Conservation (phyloP, 1,140 invertebrate genomes). For the Probaryconus sp. region DNA sequence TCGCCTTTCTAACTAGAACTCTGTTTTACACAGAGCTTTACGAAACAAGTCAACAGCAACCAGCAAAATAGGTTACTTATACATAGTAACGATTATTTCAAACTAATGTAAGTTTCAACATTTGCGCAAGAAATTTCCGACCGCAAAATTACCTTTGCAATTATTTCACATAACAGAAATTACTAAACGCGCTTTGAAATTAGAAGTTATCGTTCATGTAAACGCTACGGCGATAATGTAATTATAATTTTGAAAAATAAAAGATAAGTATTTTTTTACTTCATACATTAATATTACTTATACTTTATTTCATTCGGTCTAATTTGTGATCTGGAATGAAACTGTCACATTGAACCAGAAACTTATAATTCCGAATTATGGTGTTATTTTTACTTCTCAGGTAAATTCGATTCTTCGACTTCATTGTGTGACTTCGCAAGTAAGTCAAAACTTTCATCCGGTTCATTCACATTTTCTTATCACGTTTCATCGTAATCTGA, state of each 20-base stretch:
- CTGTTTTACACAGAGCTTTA: constrained; percentile 21
- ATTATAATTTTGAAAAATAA: too few relatives aligned
- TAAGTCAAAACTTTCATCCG: constrained; percentile 25
- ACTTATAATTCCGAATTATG: constrained; percentile 4
- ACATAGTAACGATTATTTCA: constrained; percentile 28
- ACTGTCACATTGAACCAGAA: too few relatives aligned
- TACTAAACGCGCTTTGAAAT: too few relatives aligned
- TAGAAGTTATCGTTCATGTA: too few relatives aligned
- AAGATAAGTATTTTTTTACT: too few relatives aligned
- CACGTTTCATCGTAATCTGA: constrained; percentile 23
- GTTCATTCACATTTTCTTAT: constrained; percentile 34
- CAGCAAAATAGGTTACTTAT: constrained; percentile 24
- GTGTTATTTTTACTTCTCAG: constrained; percentile 5
- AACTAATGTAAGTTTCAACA: constrained; percentile 30
- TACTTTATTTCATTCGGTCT: too few relatives aligned
- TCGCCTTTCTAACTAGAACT: constrained; percentile 9
- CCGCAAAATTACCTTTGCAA: constrained; percentile 21
- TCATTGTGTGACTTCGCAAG: constrained; percentile 21
- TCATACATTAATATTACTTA: too few relatives aligned
- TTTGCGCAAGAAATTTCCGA: constrained; percentile 21
- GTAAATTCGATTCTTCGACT: constrained; percentile 5
- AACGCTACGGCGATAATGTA: too few relatives aligned
- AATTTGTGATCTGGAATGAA: too few relatives aligned
- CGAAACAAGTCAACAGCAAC: constrained; percentile 22
- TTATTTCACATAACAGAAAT: constrained; percentile 4